Conservation (phyloP, 1,140 invertebrate species). For the Drosophila lacertosa region DNA sequence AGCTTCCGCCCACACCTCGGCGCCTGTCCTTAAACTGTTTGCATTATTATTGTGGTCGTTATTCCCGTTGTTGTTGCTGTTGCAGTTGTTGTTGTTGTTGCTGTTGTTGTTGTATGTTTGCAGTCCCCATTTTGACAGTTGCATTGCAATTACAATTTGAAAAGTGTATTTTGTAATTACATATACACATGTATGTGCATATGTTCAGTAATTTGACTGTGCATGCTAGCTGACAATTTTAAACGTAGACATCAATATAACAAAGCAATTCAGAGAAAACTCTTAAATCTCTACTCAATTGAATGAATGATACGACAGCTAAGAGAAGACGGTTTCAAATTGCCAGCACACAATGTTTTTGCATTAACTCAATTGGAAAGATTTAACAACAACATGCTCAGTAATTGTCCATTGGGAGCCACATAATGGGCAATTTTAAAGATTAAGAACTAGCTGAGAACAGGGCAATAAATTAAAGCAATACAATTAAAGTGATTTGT, state of each 20-base stretch:
- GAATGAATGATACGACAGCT: not conserved
- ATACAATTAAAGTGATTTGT: no score
- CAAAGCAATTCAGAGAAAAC: constrained; percentile 4
- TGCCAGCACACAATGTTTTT: not conserved
- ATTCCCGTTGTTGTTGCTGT: constrained; percentile 37
- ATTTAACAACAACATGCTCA: not conserved
- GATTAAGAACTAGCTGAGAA: not conserved
- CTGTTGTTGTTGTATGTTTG: constrained; percentile 36
- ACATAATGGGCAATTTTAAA: not conserved
- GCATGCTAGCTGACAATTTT: constrained; percentile 52
- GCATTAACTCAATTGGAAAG: constrained; percentile 1
- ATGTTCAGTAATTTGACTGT: constrained; percentile 69
- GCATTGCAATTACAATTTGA: constrained; percentile 81
- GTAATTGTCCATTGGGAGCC: not conserved
- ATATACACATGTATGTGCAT: constrained; percentile 21
- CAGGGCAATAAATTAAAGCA: not conserved
- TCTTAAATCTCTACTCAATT: not conserved
- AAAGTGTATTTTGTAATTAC: constrained; percentile 79
- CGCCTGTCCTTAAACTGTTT: constrained; percentile 71
- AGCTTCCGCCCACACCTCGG: constrained; percentile 60
- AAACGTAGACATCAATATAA: constrained; percentile 5
- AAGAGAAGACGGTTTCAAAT: not conserved
- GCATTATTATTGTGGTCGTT: constrained; percentile 65
- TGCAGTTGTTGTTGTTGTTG: constrained; percentile 37
- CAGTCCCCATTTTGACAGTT: constrained; percentile 60